phyloP scores from a whole-genome alignment of 2,113 vertebrate species.

The Brevimyrus niger region DNA sequence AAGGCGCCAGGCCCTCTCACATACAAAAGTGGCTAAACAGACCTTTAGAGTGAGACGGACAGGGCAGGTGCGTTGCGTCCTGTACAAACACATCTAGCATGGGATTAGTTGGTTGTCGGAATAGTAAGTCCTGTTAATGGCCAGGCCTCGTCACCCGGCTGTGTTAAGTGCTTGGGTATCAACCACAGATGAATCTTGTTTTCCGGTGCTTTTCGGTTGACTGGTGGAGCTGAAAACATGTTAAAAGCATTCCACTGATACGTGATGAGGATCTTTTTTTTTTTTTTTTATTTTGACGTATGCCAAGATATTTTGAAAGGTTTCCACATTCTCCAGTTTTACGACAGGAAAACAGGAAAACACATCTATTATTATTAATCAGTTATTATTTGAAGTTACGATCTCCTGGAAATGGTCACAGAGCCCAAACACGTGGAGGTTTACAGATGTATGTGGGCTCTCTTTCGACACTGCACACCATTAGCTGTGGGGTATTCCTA shows the following conservation, averaged over 20 bases:
- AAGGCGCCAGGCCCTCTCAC: neutral
- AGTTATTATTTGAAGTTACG: neutral
- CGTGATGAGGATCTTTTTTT: neutral
- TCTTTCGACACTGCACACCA: neutral
- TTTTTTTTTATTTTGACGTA: neutral
- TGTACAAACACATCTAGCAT: neutral
- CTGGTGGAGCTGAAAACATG: neutral
- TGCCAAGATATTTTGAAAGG: neutral
- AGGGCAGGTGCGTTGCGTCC: neutral
- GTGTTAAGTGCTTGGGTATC: neutral
- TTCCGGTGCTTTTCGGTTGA: neutral
- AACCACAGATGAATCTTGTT: neutral
- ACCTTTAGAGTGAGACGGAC: neutral
- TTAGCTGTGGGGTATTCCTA: neutral
- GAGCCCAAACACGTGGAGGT: neutral
- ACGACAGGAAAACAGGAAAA: neutral
- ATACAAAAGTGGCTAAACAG: neutral
- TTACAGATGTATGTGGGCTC: neutral
- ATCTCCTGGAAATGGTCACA: neutral
- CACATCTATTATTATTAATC: neutral
- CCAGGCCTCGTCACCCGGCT: neutral
- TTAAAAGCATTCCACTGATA: neutral
- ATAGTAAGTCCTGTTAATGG: neutral
- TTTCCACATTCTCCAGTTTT: neutral
- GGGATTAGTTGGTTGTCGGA: neutral